Conservation (phyloP, 2,113 vertebrate genomes). For the Hirundichthys speculiger region DNA sequence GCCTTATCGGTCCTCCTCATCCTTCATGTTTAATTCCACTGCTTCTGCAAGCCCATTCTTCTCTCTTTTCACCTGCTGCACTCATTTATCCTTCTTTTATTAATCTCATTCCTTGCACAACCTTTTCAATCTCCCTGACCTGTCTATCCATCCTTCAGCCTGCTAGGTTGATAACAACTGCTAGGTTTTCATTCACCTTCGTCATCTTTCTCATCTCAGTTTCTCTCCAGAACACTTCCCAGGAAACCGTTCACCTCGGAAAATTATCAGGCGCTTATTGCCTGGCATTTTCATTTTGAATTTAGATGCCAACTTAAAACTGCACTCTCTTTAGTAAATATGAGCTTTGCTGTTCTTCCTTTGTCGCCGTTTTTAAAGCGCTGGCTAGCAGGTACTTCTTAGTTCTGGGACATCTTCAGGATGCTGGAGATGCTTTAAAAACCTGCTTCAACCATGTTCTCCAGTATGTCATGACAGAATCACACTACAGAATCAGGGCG, state of each 20-base stretch:
- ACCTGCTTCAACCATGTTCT: not conserved
- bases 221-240: constrained; percentile 12
- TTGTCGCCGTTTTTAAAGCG: not conserved
- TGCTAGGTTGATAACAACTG: not conserved
- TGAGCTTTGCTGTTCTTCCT: constrained; percentile 3
- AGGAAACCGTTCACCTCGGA: constrained; percentile 7
- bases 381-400: too few species aligned
- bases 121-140: constrained; percentile 19
- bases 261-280: constrained; percentile 3
- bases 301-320: not conserved
- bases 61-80: not conserved
- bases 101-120: constrained; percentile 25
- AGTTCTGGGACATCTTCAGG: too few species aligned
- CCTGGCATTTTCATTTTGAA: constrained; percentile 2
- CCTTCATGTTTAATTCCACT: constrained; percentile 25
- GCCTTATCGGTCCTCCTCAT: constrained; percentile 21
- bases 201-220: constrained; percentile 18
- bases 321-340: too few species aligned
- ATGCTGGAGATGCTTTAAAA: too few species aligned
- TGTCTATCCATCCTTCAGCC: constrained; percentile 10
- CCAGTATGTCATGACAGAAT: not conserved
- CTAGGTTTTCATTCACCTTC: not conserved
- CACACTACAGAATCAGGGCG: not conserved
- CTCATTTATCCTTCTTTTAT: constrained; percentile 26
- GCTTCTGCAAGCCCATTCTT: not conserved